A percentile compares a stretch with the other conserved stretches of the same genome.
phyloP scores from a whole-genome alignment of 2,113 vertebrate genomes.

The Ivindomyrus marchei region DNA sequence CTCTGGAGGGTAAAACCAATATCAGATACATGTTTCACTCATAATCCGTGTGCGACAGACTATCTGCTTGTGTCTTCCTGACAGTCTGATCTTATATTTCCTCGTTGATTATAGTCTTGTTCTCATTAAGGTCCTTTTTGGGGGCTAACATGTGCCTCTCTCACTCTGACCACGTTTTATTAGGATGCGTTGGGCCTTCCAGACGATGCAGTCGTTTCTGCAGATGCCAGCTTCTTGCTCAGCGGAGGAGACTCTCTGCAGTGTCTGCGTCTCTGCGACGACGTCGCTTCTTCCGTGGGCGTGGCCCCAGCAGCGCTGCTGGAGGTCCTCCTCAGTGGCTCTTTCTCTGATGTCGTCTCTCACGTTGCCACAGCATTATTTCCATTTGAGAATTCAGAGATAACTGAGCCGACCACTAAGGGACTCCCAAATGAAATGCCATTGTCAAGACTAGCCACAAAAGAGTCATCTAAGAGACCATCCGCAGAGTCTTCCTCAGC shows the following conservation, averaged over 20 bases:
- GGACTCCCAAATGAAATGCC: slow-evolving; percentile 26
- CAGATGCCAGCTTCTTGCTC: slow-evolving; percentile 70
- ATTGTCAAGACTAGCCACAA: slow-evolving; percentile 22
- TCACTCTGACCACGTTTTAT: neutral
- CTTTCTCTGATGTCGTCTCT: slow-evolving; percentile 66
- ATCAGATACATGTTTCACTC: neutral
- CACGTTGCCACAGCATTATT: slow-evolving; percentile 48
- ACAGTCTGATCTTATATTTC: neutral
- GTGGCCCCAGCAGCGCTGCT: slow-evolving; percentile 65
- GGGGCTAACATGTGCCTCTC: neutral
- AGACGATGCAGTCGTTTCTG: slow-evolving; percentile 50
- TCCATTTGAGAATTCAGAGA: slow-evolving; percentile 22
- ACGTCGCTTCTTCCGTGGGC: slow-evolving; percentile 64
- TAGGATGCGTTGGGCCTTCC: slow-evolving; percentile 69
- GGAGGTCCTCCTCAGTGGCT: slow-evolving; percentile 72
- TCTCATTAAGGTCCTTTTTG: neutral
- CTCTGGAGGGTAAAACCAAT: slow-evolving; percentile 78
- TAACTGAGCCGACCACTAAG: slow-evolving; percentile 32
- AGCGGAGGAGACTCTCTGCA: slow-evolving; percentile 89
- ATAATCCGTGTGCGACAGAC: too few relatives aligned
- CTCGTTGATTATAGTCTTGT: neutral
- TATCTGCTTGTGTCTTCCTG: neutral
- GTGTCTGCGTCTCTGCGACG: slow-evolving; percentile 64
- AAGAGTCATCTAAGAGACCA: slow-evolving; percentile 24
- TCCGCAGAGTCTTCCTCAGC: slow-evolving; percentile 3